Conservation (phyloP, 2,888 invertebrate species). For the Trilocha varians region DNA sequence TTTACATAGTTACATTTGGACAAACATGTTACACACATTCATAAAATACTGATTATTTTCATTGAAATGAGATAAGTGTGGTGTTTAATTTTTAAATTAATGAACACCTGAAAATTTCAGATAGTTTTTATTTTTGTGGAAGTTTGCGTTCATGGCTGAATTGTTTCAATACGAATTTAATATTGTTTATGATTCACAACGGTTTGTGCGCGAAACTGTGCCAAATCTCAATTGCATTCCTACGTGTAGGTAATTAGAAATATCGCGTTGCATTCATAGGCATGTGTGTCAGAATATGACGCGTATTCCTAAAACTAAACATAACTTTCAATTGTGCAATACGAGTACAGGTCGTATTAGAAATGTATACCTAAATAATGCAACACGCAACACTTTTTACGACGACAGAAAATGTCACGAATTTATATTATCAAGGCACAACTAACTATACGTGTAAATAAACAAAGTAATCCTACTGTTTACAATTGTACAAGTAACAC, state of each 20-base stretch:
- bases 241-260: constrained; percentile 16
- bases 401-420: not conserved
- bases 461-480: not conserved
- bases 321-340: constrained; percentile 15
- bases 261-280: constrained; percentile 9
- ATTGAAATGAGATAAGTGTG: not conserved
- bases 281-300: constrained; percentile 6
- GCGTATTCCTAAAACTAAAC: constrained; percentile 21
- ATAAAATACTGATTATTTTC: not conserved
- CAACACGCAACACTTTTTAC: not conserved
- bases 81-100: too few species aligned
- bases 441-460: not conserved
- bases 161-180: constrained; percentile 5
- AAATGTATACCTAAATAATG: not conserved
- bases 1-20: constrained; percentile 23
- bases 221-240: constrained; percentile 24
- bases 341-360: not conserved
- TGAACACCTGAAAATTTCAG: not conserved
- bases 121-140: not conserved
- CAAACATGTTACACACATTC: constrained; percentile 16
- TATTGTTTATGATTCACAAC: constrained; percentile 15
- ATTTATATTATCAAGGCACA: not conserved
- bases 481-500: not conserved
- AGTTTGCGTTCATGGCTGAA: constrained; percentile 1
- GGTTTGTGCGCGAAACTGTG: constrained; percentile 19